Percentiles rank a stretch among this genome's conserved stretches.
Evolutionary conservation across 2,888 invertebrate species (phyloP).

Genomic region (Lithophane ornitopus): DNA sequence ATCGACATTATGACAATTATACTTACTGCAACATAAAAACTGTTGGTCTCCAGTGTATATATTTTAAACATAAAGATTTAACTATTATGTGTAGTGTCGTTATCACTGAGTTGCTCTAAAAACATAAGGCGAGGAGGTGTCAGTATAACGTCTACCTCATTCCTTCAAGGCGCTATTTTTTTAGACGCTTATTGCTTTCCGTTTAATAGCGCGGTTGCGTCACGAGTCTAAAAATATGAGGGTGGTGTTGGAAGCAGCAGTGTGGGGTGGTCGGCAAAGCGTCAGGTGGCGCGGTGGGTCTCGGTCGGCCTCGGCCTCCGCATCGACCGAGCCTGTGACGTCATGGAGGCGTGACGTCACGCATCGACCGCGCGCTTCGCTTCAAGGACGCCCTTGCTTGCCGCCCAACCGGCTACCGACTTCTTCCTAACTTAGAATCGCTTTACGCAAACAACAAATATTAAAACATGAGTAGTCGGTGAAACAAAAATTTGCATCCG

Average conservation of each 20-base stretch:
- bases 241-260: slow-evolving; percentile 76
- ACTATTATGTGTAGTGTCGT: neutral
- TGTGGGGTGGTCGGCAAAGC: slow-evolving; percentile 75
- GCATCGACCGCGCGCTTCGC: slow-evolving; percentile 84
- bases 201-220: slow-evolving; percentile 82
- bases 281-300: slow-evolving; percentile 69
- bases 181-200: slow-evolving; percentile 71
- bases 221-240: slow-evolving; percentile 86
- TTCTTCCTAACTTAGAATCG: slow-evolving; percentile 76
- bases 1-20: slow-evolving; percentile 27
- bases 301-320: slow-evolving; percentile 81
- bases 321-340: slow-evolving; percentile 85
- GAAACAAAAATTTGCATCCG: slow-evolving; percentile 47
- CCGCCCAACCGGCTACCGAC: slow-evolving; percentile 77
- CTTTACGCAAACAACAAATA: slow-evolving; percentile 68
- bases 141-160: slow-evolving; percentile 41
- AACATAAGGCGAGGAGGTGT: neutral
- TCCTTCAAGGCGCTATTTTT: slow-evolving; percentile 75
- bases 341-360: slow-evolving; percentile 85
- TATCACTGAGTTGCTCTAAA: neutral
- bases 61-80: neutral
- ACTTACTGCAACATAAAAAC: neutral
- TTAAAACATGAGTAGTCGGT: slow-evolving; percentile 45
- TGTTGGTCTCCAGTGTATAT: neutral
- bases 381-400: slow-evolving; percentile 88